Evolutionary conservation across 2,113 vertebrate genomes (phyloP).

Genomic region (Rhinogobius similis): DNA sequence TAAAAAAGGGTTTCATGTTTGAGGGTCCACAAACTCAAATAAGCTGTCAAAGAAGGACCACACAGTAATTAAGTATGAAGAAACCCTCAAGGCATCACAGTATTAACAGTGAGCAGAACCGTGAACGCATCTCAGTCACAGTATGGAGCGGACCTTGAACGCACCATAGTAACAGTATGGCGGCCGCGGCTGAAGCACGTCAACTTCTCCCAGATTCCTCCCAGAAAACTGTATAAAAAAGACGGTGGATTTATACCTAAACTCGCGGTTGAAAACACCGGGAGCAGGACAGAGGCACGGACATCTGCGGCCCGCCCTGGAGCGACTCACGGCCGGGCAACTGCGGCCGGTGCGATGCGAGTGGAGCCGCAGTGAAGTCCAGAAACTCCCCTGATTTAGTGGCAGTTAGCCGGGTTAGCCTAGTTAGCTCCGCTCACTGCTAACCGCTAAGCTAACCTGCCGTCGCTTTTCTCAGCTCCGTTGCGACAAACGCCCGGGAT

Average conservation of each 20-base stretch:
- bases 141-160: conserved; percentile 31
- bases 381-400: conserved; percentile 67
- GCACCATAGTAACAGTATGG: conserved; percentile 75
- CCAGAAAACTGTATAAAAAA: conserved; percentile 52
- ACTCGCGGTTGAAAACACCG: background rate
- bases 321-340: conserved; percentile 21
- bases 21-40: too few species aligned
- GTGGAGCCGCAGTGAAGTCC: conserved; percentile 59
- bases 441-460: conserved; percentile 54
- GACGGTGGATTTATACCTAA: conserved; percentile 38
- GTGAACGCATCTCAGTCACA: conserved; percentile 49
- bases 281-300: conserved; percentile 20
- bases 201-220: conserved; percentile 69
- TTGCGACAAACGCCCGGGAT: conserved; percentile 19
- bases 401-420: conserved; percentile 67
- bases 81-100: conserved; percentile 13
- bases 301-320: conserved; percentile 11
- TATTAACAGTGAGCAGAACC: conserved; percentile 17
- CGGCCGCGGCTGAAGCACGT: conserved; percentile 69
- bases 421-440: conserved; percentile 4
- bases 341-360: conserved; percentile 52
- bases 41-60: background rate
- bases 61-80: background rate
- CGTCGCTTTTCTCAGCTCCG: conserved; percentile 7
- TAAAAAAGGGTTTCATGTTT: too few species aligned